These are phyloP conservation scores for Gymnodraco acuticeps DNA, from an alignment of 2,797 vertebrate species.

Conservation along the genomic window DNA sequence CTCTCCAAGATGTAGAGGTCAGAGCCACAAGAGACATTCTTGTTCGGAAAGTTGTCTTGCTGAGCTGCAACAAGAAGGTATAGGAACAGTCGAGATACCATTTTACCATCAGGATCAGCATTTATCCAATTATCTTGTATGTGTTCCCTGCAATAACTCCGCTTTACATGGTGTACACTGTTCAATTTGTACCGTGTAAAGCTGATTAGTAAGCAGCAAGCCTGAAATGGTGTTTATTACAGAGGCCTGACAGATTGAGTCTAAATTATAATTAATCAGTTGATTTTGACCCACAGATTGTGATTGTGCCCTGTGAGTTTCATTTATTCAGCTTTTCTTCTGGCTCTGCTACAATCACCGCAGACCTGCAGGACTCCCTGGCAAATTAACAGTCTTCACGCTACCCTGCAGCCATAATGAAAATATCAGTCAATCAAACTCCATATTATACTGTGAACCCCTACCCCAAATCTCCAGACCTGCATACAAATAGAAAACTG, in stretches of 20 bases:
- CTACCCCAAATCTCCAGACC: slow-evolving; percentile 68
- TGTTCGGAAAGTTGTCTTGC: slow-evolving; percentile 59
- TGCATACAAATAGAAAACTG: slow-evolving; percentile 74
- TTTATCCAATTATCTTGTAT: slow-evolving; percentile 16
- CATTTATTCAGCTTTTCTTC: slow-evolving; percentile 81
- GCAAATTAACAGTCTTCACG: slow-evolving; percentile 82
- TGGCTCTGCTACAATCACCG: slow-evolving; percentile 76
- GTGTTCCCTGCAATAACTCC: slow-evolving; percentile 8
- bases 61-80: slow-evolving; percentile 42
- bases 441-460: slow-evolving; percentile 74
- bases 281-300: slow-evolving; percentile 83
- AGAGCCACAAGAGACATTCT: slow-evolving; percentile 55
- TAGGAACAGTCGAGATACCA: not conserved
- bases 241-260: slow-evolving; percentile 76
- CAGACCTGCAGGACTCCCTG: slow-evolving; percentile 81
- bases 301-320: slow-evolving; percentile 80
- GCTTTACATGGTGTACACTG: slow-evolving; percentile 30
- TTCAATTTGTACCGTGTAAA: slow-evolving; percentile 50
- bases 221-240: slow-evolving; percentile 77
- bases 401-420: slow-evolving; percentile 83
- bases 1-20: slow-evolving; percentile 68
- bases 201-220: slow-evolving; percentile 74
- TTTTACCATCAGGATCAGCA: slow-evolving; percentile 21
- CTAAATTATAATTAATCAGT: slow-evolving; percentile 83
- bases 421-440: slow-evolving; percentile 85